These are phyloP conservation scores for Numida meleagris DNA, from an alignment of 2,113 vertebrate genomes.

Conservation along the genomic window DNA sequence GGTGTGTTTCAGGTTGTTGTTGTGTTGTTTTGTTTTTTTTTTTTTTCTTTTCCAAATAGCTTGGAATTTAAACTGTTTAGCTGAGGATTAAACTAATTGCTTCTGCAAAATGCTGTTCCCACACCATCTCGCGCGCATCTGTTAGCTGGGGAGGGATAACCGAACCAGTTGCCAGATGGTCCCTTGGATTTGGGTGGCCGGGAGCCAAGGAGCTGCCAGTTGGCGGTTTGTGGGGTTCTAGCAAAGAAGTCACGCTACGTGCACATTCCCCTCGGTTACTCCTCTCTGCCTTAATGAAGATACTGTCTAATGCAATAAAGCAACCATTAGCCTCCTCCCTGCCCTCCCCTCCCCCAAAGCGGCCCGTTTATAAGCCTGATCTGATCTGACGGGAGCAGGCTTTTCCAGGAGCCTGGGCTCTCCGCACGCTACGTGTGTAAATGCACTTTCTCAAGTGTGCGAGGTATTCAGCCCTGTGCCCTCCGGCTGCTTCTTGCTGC, in stretches of 20 bases:
- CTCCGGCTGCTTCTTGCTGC: fast-evolving
- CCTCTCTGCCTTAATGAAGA: slow-evolving; percentile 47
- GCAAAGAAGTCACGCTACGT: slow-evolving; percentile 52
- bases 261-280: slow-evolving; percentile 10
- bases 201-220: slow-evolving; percentile 67
- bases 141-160: slow-evolving; percentile 47
- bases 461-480: fast-evolving
- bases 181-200: slow-evolving; percentile 67
- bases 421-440: neutral
- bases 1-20: neutral
- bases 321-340: neutral
- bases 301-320: slow-evolving; percentile 48
- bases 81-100: slow-evolving; percentile 71
- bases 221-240: slow-evolving; percentile 55
- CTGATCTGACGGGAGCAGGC: slow-evolving; percentile 9
- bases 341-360: neutral
- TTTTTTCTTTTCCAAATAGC: neutral
- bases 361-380: slow-evolving; percentile 2
- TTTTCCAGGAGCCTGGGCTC: neutral
- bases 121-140: slow-evolving; percentile 62
- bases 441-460: neutral
- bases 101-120: slow-evolving; percentile 56
- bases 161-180: slow-evolving; percentile 69
- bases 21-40: neutral
- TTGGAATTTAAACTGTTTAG: slow-evolving; percentile 71